These are phyloP conservation scores for Hyperoplus immaculatus DNA, from an alignment of 2,797 vertebrate species.

Conservation along the genomic window DNA sequence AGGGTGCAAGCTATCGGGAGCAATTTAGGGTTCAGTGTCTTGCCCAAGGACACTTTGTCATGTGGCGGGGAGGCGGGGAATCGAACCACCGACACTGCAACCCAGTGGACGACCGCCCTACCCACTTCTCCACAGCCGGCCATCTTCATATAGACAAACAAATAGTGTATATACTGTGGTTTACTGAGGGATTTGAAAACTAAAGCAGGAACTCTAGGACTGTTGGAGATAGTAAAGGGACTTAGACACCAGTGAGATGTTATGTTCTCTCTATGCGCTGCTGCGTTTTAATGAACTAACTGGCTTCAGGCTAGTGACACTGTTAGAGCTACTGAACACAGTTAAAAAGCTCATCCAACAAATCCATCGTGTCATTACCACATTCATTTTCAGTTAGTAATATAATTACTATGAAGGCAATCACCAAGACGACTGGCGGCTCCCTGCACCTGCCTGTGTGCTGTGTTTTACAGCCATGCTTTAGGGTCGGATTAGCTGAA, in stretches of 20 bases:
- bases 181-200: not conserved
- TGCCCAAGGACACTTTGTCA: no score
- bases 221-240: no score
- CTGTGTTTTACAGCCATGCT: not conserved
- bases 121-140: no score
- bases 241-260: not conserved
- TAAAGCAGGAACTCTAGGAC: not conserved
- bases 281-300: constrained; percentile 11
- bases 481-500: not conserved
- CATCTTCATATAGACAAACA: not conserved
- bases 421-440: not conserved
- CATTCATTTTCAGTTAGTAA: constrained; percentile 7
- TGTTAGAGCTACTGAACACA: not conserved
- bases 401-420: constrained; percentile 15
- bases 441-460: not conserved
- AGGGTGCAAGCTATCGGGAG: no score
- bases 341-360: constrained; percentile 14
- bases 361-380: constrained; percentile 20
- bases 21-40: no score
- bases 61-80: no score
- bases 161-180: not conserved
- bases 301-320: constrained; percentile 14
- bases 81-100: no score
- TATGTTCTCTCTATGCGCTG: not conserved
- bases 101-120: no score